phyloP scores from a whole-genome alignment of 2,888 invertebrate genomes.

The Sinopyrophorus schimmeli region DNA sequence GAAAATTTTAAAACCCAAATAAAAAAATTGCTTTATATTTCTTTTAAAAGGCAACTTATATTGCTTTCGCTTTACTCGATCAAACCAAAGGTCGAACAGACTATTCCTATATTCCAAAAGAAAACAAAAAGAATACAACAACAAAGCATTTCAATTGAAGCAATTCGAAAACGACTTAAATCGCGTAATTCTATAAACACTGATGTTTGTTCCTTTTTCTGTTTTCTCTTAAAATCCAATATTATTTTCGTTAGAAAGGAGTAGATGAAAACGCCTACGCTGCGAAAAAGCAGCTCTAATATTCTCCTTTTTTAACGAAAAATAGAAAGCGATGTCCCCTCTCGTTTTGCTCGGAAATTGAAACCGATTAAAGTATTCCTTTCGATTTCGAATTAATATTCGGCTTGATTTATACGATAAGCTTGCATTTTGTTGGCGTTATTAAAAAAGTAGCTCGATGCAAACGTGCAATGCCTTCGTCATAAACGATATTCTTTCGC shows the following conservation, averaged over 20 bases:
- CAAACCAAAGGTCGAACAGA: too few relatives aligned
- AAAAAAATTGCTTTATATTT: too few relatives aligned
- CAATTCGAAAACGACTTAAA: slow-evolving; percentile 9
- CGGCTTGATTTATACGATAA: too few relatives aligned
- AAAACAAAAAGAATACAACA: slow-evolving; percentile 11
- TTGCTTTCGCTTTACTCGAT: too few relatives aligned
- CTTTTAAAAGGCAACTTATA: too few relatives aligned
- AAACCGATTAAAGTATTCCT: too few relatives aligned
- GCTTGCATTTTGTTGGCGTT: too few relatives aligned
- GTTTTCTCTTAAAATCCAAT: background rate
- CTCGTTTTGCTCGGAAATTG: slow-evolving; percentile 30
- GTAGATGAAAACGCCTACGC: slow-evolving; percentile 7
- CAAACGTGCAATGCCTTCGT: too few relatives aligned
- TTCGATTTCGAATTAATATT: too few relatives aligned
- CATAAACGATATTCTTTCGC: slow-evolving; percentile 1
- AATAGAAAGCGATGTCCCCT: slow-evolving; percentile 16
- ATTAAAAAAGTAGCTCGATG: too few relatives aligned
- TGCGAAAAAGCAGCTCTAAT: slow-evolving; percentile 5
- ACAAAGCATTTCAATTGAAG: slow-evolving; percentile 9
- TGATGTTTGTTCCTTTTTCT: background rate
- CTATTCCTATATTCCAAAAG: slow-evolving; percentile 12
- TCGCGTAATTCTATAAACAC: slow-evolving; percentile 12
- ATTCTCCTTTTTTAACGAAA: slow-evolving; percentile 7
- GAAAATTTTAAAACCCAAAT: too few relatives aligned
- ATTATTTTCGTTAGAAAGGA: slow-evolving; percentile 1